Evolutionary conservation across 2,888 invertebrate genomes (phyloP).

Genomic region (Phasia obesa): DNA sequence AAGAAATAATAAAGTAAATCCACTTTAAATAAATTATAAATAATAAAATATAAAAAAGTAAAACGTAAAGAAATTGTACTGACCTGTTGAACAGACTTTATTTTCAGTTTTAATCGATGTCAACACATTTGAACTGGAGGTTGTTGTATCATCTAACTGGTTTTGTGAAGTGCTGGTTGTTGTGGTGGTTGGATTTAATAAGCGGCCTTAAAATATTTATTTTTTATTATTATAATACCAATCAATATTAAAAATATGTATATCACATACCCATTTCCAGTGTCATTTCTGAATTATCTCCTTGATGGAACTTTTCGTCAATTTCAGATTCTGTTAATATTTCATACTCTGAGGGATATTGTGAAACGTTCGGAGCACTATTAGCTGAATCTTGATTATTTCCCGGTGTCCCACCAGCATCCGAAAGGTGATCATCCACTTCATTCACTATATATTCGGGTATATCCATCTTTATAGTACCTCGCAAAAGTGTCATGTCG

Average conservation of each 20-base stretch:
- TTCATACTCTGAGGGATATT: constrained; percentile 82
- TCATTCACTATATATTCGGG: constrained; percentile 84
- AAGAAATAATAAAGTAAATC: not conserved
- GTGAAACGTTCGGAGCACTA: constrained; percentile 78
- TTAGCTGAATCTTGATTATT: constrained; percentile 79
- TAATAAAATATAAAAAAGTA: not conserved
- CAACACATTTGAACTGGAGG: constrained; percentile 67
- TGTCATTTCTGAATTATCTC: constrained; percentile 80
- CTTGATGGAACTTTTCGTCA: constrained; percentile 79
- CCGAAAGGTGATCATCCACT: constrained; percentile 79
- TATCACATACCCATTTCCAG: constrained; percentile 80
- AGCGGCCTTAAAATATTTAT: constrained; percentile 75
- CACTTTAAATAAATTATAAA: not conserved
- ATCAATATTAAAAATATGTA: not conserved
- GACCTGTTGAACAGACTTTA: constrained; percentile 77
- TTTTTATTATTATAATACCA: not conserved
- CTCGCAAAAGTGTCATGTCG: constrained; percentile 82
- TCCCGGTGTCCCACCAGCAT: constrained; percentile 79
- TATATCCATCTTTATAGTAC: constrained; percentile 84
- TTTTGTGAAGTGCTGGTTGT: constrained; percentile 74
- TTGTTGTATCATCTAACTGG: constrained; percentile 75
- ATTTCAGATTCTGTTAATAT: constrained; percentile 82
- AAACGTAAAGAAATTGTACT: constrained; percentile 62
- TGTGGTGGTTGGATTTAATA: constrained; percentile 75
- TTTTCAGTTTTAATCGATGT: constrained; percentile 77